Conservation (phyloP, 2,888 invertebrate species). For the Stomorhina lunata region DNA sequence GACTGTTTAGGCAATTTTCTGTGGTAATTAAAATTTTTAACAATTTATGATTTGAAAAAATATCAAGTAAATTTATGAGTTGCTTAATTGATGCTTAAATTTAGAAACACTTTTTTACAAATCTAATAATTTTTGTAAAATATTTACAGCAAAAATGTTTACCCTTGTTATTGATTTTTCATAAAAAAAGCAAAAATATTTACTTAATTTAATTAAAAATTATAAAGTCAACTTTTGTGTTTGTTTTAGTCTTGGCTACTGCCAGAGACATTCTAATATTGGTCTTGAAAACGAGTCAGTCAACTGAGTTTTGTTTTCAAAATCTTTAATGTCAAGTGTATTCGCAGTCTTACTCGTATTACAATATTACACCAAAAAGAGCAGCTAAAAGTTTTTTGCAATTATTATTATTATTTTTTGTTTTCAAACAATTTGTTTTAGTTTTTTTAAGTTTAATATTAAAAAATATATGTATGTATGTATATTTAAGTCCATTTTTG, state of each 20-base stretch:
- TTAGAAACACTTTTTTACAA: too few species aligned
- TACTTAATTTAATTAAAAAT: slow-evolving; percentile 20
- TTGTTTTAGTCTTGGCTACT: neutral
- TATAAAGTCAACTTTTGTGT: slow-evolving; percentile 2
- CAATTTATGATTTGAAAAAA: neutral
- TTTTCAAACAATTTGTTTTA: neutral
- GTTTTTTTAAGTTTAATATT: too few species aligned
- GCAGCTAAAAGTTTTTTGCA: slow-evolving; percentile 14
- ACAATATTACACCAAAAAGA: too few species aligned
- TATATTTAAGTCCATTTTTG: too few species aligned
- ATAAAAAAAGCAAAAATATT: neutral
- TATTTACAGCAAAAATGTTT: too few species aligned
- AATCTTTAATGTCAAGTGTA: slow-evolving; percentile 64
- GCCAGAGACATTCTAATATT: slow-evolving; percentile 26
- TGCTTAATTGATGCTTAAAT: neutral
- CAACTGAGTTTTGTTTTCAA: slow-evolving; percentile 31
- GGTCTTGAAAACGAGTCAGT: slow-evolving; percentile 37
- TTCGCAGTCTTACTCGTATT: too few species aligned
- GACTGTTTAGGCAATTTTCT: neutral
- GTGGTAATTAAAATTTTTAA: neutral
- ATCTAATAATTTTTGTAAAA: too few species aligned
- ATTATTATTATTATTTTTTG: neutral
- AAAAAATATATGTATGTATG: too few species aligned
- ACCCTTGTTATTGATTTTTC: neutral
- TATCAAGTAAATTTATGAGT: neutral